These are phyloP conservation scores for Cacatua alba DNA, from an alignment of 2,113 vertebrate genomes.

Conservation along the genomic window DNA sequence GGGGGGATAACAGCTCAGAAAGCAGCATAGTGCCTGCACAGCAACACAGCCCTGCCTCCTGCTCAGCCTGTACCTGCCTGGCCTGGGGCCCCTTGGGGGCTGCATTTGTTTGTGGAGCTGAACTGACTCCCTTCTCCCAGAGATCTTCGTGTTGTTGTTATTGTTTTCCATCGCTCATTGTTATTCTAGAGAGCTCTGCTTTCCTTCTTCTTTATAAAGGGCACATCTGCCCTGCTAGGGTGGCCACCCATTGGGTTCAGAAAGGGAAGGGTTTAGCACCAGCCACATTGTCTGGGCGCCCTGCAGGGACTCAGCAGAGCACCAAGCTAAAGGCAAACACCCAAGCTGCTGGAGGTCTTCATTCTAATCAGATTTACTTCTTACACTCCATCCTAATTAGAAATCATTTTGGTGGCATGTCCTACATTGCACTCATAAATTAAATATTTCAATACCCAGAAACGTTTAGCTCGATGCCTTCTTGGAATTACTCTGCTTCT, in stretches of 20 bases:
- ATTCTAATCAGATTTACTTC: not conserved
- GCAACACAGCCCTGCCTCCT: accelerated
- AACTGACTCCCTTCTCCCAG: not conserved
- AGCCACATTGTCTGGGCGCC: not conserved
- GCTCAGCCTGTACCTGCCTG: not conserved
- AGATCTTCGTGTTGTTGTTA: not conserved
- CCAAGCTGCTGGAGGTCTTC: not conserved
- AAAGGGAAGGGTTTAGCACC: not conserved
- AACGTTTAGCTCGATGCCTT: not conserved
- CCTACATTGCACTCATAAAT: not conserved
- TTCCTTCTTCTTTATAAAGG: not conserved
- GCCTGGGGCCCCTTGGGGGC: not conserved
- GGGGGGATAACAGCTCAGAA: not conserved
- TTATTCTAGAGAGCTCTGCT: not conserved
- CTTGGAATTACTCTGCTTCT: not conserved
- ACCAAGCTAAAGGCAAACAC: not conserved
- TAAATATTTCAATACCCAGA: not conserved
- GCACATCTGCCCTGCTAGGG: not conserved
- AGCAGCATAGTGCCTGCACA: not conserved
- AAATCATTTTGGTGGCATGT: not conserved
- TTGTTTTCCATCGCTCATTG: not conserved
- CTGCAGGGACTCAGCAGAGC: not conserved
- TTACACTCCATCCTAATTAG: not conserved
- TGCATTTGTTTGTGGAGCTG: not conserved
- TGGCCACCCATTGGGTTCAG: not conserved